Evolutionary conservation across 2,888 invertebrate species (phyloP).

Genomic region (Yponomeuta plumbellus): DNA sequence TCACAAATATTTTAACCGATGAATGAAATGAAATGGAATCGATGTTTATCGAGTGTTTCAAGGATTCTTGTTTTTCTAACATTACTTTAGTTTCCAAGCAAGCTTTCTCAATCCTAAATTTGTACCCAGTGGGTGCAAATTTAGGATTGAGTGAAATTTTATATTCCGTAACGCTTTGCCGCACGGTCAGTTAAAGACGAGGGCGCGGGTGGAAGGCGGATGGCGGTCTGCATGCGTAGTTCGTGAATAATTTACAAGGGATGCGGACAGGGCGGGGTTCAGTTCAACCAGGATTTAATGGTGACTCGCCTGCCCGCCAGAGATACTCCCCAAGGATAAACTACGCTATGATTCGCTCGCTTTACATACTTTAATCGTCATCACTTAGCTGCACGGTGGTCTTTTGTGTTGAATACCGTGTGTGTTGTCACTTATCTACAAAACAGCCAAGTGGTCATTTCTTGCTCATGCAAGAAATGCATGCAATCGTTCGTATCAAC

Average conservation of each 20-base stretch:
- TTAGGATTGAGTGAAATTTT: not conserved
- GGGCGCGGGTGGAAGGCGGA: conserved; percentile 13
- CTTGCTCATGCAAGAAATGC: no score
- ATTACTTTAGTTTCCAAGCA: no score
- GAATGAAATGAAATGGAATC: no score
- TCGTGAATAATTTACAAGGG: conserved; percentile 59
- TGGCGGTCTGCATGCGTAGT: conserved; percentile 49
- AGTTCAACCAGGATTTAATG: conserved; percentile 42
- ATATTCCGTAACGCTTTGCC: conserved; percentile 1
- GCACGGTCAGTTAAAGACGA: not conserved
- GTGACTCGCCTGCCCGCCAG: conserved; percentile 40
- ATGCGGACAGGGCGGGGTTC: conserved; percentile 25
- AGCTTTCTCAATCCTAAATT: no score
- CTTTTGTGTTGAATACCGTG: not conserved
- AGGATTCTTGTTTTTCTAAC: no score
- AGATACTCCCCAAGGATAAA: conserved; percentile 50
- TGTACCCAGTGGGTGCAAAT: not conserved
- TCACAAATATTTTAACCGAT: no score
- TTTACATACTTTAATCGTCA: conserved; percentile 40
- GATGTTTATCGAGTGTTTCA: no score
- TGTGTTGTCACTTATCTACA: not conserved
- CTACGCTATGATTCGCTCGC: conserved; percentile 44
- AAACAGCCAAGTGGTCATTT: no score
- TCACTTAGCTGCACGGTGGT: conserved; percentile 21
- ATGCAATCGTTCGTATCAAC: no score